Base-by-base conservation (phyloP, 2,888 invertebrate genomes). In the Kryphioiulus occultus region DNA sequence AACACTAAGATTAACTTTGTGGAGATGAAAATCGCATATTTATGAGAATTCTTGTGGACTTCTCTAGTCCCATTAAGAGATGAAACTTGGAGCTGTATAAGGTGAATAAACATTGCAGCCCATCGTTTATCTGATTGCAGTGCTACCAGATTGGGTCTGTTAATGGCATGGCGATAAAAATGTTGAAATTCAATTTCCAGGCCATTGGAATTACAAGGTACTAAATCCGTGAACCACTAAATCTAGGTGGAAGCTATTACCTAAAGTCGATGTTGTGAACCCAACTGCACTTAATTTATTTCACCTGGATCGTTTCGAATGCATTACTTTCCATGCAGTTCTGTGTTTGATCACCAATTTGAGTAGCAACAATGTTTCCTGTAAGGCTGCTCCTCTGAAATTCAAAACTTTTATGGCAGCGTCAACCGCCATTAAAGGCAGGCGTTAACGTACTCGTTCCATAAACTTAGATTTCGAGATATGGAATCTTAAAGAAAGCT, bases 151-250 rank as follows among this genome's bases (percentile, higher is more conserved):
- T 0, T 7, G 26, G 26, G 26, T 22, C n/a, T n/a, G n/a, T 59
- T n/a, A n/a, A 0, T n/a, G n/a, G n/a, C n/a, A 5, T 9, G 7
- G n/a, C 5, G 19, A 59, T 19, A 59, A 59, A 59, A n/a, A 4
- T 7, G 19, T 59, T 59, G n/a, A 59, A 59, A 59, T 59, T 59
- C 68, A 68, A 68, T 68, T 68, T 68, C 68, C 68, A 68, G 26
- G 68, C 26, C 68, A 22, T 68, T 68, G 26, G 68, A 68, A 68
- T 68, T 68, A 26, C 35, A 35, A 35, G n/a, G 35, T 35, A 35
- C 35, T 35, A 35, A 7, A 35, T 35, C 35, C 35, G 59, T n/a
- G 59, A n/a, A n/a, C n/a, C 5, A n/a, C 59, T 59, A 3, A 59
- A 59, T 59, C 19, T n/a, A 59, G 22, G n/a, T 12, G 26, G 26